Evolutionary conservation across 2,113 vertebrate genomes (phyloP).

Genomic region (Psittacus erithacus): DNA sequence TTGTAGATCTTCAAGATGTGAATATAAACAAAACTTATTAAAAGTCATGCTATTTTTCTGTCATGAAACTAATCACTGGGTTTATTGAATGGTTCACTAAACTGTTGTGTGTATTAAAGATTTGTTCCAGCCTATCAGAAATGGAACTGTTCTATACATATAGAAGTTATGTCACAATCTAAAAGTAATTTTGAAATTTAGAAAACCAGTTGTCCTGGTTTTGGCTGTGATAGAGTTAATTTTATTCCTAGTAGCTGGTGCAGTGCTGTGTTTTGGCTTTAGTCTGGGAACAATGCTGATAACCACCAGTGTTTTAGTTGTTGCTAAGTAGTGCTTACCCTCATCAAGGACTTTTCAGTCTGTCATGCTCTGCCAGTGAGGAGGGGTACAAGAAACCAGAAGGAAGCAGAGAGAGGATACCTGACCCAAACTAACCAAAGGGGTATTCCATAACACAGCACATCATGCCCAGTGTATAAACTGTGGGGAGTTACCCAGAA

Average conservation of each 20-base stretch:
- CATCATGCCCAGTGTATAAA: not conserved
- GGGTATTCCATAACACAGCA: not conserved
- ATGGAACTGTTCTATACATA: not conserved
- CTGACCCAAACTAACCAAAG: not conserved
- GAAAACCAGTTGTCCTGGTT: not conserved
- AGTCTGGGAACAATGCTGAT: not conserved
- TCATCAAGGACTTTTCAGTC: not conserved
- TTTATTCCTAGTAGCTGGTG: not conserved
- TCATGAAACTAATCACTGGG: not conserved
- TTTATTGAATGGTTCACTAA: not conserved
- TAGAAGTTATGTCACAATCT: not conserved
- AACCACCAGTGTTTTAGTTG: not conserved
- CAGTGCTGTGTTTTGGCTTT: not conserved
- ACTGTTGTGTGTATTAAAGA: not conserved
- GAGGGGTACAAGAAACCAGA: not conserved
- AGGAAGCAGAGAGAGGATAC: not conserved
- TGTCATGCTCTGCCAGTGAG: not conserved
- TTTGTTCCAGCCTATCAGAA: not conserved
- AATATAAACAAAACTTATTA: not conserved
- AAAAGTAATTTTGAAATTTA: not conserved
- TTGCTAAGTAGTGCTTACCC: not conserved
- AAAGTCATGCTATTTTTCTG: not conserved
- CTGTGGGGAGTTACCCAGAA: not conserved
- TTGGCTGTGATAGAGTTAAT: not conserved
- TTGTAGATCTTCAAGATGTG: not conserved